Conservation (phyloP, 2,888 invertebrate genomes). For the Ashinkailepas kermadecensis region DNA sequence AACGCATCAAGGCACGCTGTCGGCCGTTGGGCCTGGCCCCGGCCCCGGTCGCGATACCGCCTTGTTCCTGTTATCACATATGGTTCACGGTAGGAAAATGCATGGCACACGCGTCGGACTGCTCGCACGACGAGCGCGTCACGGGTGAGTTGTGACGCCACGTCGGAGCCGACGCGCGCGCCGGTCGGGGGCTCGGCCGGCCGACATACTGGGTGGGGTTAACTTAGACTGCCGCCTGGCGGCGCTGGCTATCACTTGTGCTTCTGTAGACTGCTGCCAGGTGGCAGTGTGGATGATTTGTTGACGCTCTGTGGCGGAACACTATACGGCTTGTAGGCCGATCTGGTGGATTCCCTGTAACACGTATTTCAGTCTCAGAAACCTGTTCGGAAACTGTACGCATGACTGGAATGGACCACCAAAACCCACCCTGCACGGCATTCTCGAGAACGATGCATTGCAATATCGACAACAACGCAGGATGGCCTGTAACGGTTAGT, state of each 20-base stretch:
- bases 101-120: slow-evolving; percentile 2
- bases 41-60: neutral
- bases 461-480: no score
- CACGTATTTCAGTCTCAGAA: no score
- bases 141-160: neutral
- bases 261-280: slow-evolving; percentile 15
- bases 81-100: slow-evolving; percentile 12
- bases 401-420: no score
- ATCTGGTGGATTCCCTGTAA: slow-evolving; percentile 66
- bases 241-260: slow-evolving; percentile 13
- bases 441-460: no score
- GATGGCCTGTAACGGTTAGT: no score
- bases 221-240: neutral
- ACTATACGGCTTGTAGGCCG: slow-evolving; percentile 60
- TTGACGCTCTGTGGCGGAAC: slow-evolving; percentile 49
- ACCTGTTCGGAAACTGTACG: no score
- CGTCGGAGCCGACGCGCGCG: neutral
- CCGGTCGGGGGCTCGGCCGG: neutral
- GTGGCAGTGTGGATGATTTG: slow-evolving; percentile 39
- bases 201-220: neutral
- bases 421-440: no score
- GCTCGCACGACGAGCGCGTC: neutral
- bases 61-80: slow-evolving; percentile 16
- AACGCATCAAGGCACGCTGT: neutral
- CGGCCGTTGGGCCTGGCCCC: neutral